Evolutionary conservation across 2,888 invertebrate genomes (phyloP).

Genomic region (Vesta saturnalis): DNA sequence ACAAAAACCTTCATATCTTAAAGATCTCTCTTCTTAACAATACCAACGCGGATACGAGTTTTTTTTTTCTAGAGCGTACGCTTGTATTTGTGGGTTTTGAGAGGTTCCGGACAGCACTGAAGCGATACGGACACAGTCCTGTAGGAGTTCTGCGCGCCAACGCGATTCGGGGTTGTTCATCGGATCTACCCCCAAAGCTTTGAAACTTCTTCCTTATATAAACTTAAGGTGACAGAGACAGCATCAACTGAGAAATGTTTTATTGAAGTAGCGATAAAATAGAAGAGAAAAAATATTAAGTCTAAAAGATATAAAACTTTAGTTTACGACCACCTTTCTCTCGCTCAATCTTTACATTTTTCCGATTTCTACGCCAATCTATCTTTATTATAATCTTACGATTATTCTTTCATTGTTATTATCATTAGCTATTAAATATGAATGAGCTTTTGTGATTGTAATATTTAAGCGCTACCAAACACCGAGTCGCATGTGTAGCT

Average conservation of each 20-base stretch:
- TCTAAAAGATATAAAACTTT: slow-evolving; percentile 32
- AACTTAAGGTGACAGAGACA: slow-evolving; percentile 23
- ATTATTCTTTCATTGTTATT: slow-evolving; percentile 13
- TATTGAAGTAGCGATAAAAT: slow-evolving; percentile 33
- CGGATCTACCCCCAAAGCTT: slow-evolving; percentile 37
- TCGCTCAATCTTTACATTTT: slow-evolving; percentile 14
- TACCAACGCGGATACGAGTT: slow-evolving; percentile 22
- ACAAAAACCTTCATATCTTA: slow-evolving; percentile 42
- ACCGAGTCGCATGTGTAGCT: slow-evolving; percentile 9
- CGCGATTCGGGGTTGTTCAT: slow-evolving; percentile 45
- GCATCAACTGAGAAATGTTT: slow-evolving; percentile 28
- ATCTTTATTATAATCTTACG: slow-evolving; percentile 7
- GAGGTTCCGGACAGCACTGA: slow-evolving; percentile 43
- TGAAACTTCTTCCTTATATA: slow-evolving; percentile 27
- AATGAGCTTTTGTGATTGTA: slow-evolving; percentile 1
- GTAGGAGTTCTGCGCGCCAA: slow-evolving; percentile 47
- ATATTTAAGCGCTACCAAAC: slow-evolving; percentile 7
- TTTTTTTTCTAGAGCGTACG: slow-evolving; percentile 37
- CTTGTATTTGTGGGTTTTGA: slow-evolving; percentile 41
- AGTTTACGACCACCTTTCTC: slow-evolving; percentile 22
- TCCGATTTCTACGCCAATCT: slow-evolving; percentile 9
- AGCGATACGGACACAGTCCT: slow-evolving; percentile 40
- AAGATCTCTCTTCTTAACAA: slow-evolving; percentile 31
- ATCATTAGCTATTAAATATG: slow-evolving; percentile 9
- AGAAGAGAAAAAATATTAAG: slow-evolving; percentile 34